Evolutionary conservation across 1,140 invertebrate genomes (phyloP).

Genomic region (Drosophila ogumai): DNA sequence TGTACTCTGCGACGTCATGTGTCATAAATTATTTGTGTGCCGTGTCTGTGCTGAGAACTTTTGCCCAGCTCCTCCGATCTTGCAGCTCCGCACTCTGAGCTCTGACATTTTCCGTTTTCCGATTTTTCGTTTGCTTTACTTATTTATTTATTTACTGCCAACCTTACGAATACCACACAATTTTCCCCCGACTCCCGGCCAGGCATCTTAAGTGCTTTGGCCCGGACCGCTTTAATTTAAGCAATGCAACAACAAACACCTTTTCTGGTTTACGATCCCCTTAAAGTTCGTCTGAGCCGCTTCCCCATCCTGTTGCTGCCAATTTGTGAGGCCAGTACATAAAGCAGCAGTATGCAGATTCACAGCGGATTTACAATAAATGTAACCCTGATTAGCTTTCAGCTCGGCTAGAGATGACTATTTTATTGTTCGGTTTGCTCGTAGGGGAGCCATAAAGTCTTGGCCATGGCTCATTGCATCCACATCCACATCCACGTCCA

Average conservation of each 20-base stretch:
- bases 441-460: slow-evolving; percentile 10
- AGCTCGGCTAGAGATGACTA: slow-evolving; percentile 17
- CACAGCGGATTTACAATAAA: slow-evolving; percentile 32
- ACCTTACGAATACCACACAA: slow-evolving; percentile 29
- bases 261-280: slow-evolving; percentile 30
- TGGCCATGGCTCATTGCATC: slow-evolving; percentile 43
- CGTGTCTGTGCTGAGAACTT: slow-evolving; percentile 65
- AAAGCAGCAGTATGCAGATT: slow-evolving; percentile 36
- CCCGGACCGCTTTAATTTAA: slow-evolving; percentile 26
- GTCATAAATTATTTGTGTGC: slow-evolving; percentile 78
- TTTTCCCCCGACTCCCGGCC: slow-evolving; percentile 10
- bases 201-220: slow-evolving; percentile 47
- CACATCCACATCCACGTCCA: slow-evolving; percentile 2
- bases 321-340: slow-evolving; percentile 23
- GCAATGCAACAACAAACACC: slow-evolving; percentile 34
- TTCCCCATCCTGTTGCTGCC: slow-evolving; percentile 17
- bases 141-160: slow-evolving; percentile 71
- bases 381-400: slow-evolving; percentile 36
- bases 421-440: slow-evolving; percentile 30
- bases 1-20: slow-evolving; percentile 64
- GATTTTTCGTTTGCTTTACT: slow-evolving; percentile 54
- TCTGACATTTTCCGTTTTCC: slow-evolving; percentile 50
- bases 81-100: slow-evolving; percentile 22
- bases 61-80: slow-evolving; percentile 23
- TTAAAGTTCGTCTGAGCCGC: slow-evolving; percentile 17